phyloP scores from a whole-genome alignment of 2,797 vertebrate species.

The Lateolabrax maculatus region DNA sequence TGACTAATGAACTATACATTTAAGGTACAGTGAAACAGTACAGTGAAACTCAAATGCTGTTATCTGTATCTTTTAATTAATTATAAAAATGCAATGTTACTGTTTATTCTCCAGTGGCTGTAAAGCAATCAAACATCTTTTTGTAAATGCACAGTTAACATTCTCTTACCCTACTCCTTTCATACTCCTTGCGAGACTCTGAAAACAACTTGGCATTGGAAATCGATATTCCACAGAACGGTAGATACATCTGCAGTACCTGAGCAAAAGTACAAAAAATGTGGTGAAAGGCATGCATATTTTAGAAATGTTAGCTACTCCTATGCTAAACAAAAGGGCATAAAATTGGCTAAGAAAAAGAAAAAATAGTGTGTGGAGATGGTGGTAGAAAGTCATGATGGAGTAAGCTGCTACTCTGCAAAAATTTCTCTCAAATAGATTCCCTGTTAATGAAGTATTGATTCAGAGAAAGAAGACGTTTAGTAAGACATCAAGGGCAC shows the following conservation, averaged over 20 bases:
- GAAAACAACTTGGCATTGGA: constrained; percentile 88
- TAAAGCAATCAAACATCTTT: constrained; percentile 2
- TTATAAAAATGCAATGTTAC: neutral
- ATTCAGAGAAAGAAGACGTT: constrained; percentile 52
- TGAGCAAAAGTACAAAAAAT: constrained; percentile 42
- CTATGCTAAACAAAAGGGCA: constrained; percentile 16
- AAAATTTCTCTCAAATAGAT: constrained; percentile 35
- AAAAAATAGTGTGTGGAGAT: too few species aligned
- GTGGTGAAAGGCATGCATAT: constrained; percentile 15
- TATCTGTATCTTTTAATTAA: neutral
- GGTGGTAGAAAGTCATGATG: constrained; percentile 13
- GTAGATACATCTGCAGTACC: constrained; percentile 88
- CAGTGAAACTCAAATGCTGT: neutral
- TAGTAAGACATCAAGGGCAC: constrained; percentile 27
- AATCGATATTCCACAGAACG: constrained; percentile 86
- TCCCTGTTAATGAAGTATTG: constrained; percentile 69
- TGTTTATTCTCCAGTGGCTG: neutral
- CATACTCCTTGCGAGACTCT: constrained; percentile 87
- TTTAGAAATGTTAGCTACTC: constrained; percentile 14
- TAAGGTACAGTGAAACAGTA: neutral
- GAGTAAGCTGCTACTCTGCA: constrained; percentile 32
- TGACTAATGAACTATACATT: neutral
- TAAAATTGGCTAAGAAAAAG: neutral
- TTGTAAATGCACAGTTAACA: constrained; percentile 25
- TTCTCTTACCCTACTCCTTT: constrained; percentile 84